Conservation (phyloP, 2,113 vertebrate genomes). For the cattle (Bos taurus) region ARS-UCD2.0 NC_037342.1:4108001-4108500, state of each 20-base stretch:
- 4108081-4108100: too few relatives aligned
- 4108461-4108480: not conserved
- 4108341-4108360: not conserved
- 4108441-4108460: not conserved
- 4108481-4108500: not conserved
- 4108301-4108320: not conserved
- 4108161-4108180: not conserved
- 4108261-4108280: not conserved
- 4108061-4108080: too few relatives aligned
- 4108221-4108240: not conserved
- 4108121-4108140: too few relatives aligned
- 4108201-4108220: not conserved
- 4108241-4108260: not conserved
- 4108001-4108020: too few relatives aligned
- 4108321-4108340: not conserved
- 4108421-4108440: not conserved
- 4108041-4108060: too few relatives aligned
- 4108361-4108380: not conserved
- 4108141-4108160: too few relatives aligned
- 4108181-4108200: not conserved
- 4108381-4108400: not conserved
- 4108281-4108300: not conserved
- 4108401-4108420: not conserved
- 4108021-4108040: too few relatives aligned
- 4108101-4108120: too few relatives aligned